Percentiles rank a stretch among this genome's conserved stretches.
These are phyloP conservation scores for Cynoglossus semilaevis DNA, from an alignment of 2,113 vertebrate genomes.

Conservation along the genomic window DNA sequence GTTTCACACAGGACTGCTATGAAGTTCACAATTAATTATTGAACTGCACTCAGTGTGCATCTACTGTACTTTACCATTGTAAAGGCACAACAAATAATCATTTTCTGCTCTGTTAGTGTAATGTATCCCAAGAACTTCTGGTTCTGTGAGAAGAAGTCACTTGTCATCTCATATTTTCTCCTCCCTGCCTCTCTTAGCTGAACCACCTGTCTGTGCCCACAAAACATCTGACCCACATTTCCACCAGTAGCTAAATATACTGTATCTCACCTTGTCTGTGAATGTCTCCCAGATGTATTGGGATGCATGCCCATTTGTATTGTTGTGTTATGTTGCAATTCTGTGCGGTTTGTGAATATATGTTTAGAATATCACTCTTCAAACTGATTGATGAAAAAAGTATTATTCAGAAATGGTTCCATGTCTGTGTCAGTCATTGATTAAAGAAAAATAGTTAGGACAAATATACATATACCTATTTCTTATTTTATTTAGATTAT, in stretches of 20 bases:
- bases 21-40: slow-evolving; percentile 10
- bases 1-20: slow-evolving; percentile 12
- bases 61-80: neutral
- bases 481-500: neutral
- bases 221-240: slow-evolving; percentile 68
- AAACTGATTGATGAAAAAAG: too few species aligned
- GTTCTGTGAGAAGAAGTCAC: slow-evolving; percentile 66
- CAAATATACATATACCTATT: neutral
- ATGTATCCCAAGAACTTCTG: slow-evolving; percentile 44
- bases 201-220: slow-evolving; percentile 68
- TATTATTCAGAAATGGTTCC: too few species aligned
- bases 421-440: too few species aligned
- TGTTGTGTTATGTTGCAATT: slow-evolving; percentile 10
- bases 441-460: too few species aligned
- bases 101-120: slow-evolving; percentile 6
- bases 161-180: slow-evolving; percentile 48
- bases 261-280: slow-evolving; percentile 62
- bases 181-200: slow-evolving; percentile 55
- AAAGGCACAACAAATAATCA: neutral
- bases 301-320: slow-evolving; percentile 48
- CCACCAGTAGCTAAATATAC: slow-evolving; percentile 54
- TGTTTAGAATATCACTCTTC: neutral
- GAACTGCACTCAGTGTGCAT: neutral
- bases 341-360: slow-evolving; percentile 1
- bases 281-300: slow-evolving; percentile 53